Evolutionary conservation across 2,113 vertebrate species (phyloP), one percentile per base, ranked within the genome.

Genomic region (Phylloscopus whistleri): DNA sequence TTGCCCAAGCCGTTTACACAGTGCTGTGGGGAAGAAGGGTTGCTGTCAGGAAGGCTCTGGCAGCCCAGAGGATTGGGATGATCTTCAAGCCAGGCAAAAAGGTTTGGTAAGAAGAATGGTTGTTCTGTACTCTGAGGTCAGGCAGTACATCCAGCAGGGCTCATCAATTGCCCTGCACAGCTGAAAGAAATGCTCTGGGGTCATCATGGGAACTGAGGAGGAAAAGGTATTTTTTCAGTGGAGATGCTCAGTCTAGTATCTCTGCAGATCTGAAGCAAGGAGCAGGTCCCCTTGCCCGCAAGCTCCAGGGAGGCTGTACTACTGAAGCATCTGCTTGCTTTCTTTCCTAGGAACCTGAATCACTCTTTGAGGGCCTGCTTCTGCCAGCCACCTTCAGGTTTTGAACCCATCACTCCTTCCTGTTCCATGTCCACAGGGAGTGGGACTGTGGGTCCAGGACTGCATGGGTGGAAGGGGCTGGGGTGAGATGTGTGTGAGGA

Each of bases 61-160:
- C 72, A 93, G 83, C 41, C 46, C 31, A 44, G 41, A 84, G 41
- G 55, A 37, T 24, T 93, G 48, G 15, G 49, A n/a, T 66, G 55
- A 55, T 78, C 64, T 56, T 75, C 37, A 80, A 67, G 37, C 22
- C 19, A 55, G 77, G 33, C 30, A 66, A 85, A 66, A 73, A 66
- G 51, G 55, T 56, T 22, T 44, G 43, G 18, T 58, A 43, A 90
- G 63, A 52, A 79, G 55, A 73, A 92, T n/a, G 55, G 26, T 55
- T 77, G 76, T 53, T 74, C 76, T 91, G 59, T 30, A 53, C 35
- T 44, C 73, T 43, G 59, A 81, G 68, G 80, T 46, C 63, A 70
- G 28, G 46, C 9, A 2, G n/a, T 58, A 48, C 51, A 33, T 90
- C 55, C 0, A 0, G 30, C 44, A 53, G 1, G 2, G 72, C 37